These are phyloP conservation scores for Ptychochromis oligacanthus DNA, from an alignment of 2,113 vertebrate species.

Conservation along the genomic window DNA sequence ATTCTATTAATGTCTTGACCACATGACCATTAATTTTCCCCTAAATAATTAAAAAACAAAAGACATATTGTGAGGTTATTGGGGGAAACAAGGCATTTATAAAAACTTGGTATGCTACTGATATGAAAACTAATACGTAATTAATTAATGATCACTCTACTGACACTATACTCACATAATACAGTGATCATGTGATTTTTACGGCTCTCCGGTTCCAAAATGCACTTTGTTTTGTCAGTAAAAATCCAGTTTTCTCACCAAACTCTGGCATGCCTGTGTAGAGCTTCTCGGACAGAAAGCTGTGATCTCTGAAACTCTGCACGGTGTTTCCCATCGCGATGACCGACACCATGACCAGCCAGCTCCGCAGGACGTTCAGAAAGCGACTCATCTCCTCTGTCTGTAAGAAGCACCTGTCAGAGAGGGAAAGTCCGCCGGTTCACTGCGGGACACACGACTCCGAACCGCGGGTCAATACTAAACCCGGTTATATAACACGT, in stretches of 20 bases:
- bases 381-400: slow-evolving; percentile 86
- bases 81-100: not conserved
- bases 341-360: slow-evolving; percentile 94
- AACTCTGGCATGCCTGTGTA: slow-evolving; percentile 90
- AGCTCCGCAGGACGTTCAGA: slow-evolving; percentile 91
- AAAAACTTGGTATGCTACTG: not conserved
- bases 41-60: too few species aligned
- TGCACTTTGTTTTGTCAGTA: not conserved
- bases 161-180: not conserved
- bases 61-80: too few species aligned
- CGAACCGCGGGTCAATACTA: not conserved
- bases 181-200: not conserved
- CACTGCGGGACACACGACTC: not conserved
- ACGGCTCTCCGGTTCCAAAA: not conserved
- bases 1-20: too few species aligned
- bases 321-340: slow-evolving; percentile 92
- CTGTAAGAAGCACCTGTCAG: slow-evolving; percentile 28
- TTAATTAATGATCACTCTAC: not conserved
- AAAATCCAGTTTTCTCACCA: slow-evolving; percentile 78
- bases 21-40: too few species aligned
- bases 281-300: slow-evolving; percentile 94
- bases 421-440: not conserved
- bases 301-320: slow-evolving; percentile 94
- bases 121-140: not conserved
- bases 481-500: not conserved